Evolutionary conservation across 64 coral and sea anemone species (phyloP).

Genomic region (Pachyseris speciosa): DNA sequence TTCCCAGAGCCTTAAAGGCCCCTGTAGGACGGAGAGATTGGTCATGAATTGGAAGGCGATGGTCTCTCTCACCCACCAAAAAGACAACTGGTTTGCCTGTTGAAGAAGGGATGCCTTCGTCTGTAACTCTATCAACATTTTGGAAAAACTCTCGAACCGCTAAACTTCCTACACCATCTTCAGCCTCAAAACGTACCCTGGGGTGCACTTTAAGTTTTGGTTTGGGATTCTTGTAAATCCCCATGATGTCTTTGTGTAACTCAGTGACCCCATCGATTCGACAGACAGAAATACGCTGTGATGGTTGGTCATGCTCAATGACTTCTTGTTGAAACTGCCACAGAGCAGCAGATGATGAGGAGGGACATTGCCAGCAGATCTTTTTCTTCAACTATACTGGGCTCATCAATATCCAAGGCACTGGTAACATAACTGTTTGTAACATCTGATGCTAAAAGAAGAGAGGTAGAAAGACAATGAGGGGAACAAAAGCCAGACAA

Average conservation of each 20-base stretch:
- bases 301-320: background rate
- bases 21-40: slow-evolving; percentile 30
- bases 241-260: slow-evolving; percentile 26
- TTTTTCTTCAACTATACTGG: no score
- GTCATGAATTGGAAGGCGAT: slow-evolving; percentile 47
- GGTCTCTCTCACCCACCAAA: slow-evolving; percentile 47
- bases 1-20: slow-evolving; percentile 40
- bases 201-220: slow-evolving; percentile 28
- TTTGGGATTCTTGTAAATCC: slow-evolving; percentile 62
- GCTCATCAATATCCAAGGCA: no score
- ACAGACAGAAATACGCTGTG: slow-evolving; percentile 21
- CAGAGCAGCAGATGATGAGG: slow-evolving; percentile 1
- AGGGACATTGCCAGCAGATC: no score
- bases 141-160: slow-evolving; percentile 37
- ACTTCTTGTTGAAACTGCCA: slow-evolving; percentile 8
- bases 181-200: slow-evolving; percentile 38
- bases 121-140: slow-evolving; percentile 7
- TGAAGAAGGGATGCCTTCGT: slow-evolving; percentile 46
- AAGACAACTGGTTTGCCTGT: slow-evolving; percentile 36
- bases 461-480: no score
- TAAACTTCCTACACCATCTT: slow-evolving; percentile 54
- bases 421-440: no score
- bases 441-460: no score
- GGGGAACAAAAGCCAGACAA: no score
- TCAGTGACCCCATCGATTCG: slow-evolving; percentile 40